Evolutionary conservation across 2,113 vertebrate genomes (phyloP), one percentile per base, ranked within the genome.

Genomic region (Balaeniceps rex): DNA sequence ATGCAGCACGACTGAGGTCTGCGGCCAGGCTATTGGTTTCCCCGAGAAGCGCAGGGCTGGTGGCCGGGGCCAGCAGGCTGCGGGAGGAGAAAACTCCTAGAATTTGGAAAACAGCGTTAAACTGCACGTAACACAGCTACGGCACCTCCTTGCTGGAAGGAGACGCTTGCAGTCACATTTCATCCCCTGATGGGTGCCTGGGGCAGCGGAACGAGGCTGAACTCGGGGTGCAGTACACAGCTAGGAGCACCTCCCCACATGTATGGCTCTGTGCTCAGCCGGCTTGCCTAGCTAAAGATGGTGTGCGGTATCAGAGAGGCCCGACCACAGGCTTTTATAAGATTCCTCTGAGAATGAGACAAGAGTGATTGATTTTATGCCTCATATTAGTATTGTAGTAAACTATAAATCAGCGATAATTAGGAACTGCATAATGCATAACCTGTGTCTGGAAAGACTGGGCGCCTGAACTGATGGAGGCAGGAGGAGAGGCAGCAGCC

Each of bases 401-500:
- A 96, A 91, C 89, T 82, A 91, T 77, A 74, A 91, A 90, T 82
- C 31, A 33, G 49, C 38, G 83, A 40, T 80, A 63, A 89, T 87
- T 46, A 63, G 88, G 40, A 87, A 66, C 47, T 76, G 71, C 55
- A 13, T 83, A 46, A 91, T 66, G 76, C 61, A 38, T 79, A 28
- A 70, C 44, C 46, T 23, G 61, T 14, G 13, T 52, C 60, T 64
- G 61, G 69, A 47, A 52, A 17, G 80, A 52, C 19, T 3, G 9
- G 88, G 81, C 3, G 19, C 60, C 51, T 42, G 58, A 10, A 31
- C 51, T 36, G 75, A 17, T 38, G 74, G 87, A 72, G 75, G 52
- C 71, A 40, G 42, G 29, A 17, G 91, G 61, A 46, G 81, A 75
- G 76, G 65, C 64, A 79, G 65, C 71, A 38, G 51, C 87, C 57